Base-by-base conservation (phyloP, 2,888 invertebrate species). In the Drosophila stalkeri region DNA sequence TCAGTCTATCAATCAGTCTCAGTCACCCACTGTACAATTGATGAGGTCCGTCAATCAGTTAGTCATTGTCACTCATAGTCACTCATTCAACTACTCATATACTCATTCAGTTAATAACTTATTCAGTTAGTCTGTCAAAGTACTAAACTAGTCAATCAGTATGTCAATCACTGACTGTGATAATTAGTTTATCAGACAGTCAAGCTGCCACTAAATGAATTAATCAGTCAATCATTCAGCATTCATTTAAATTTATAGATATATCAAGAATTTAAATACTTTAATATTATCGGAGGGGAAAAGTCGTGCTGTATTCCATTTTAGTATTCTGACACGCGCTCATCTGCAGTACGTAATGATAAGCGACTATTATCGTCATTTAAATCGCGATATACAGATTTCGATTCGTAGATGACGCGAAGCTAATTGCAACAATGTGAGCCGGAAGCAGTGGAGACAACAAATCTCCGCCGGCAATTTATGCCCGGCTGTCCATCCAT, bases 391-490 rank as follows among this genome's bases (percentile, higher is more conserved):
- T 57, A 51, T 3, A 8, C 37, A 14, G 43, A 44, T 37, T 49
- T 23, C 9, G 35, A 46, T 46, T 39, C 46, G 14, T 18, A n/a
- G 67, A 51, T 16, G 31, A 2, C 37, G 14, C 47, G 33, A 52
- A 46, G 14, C 44, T 56, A 69, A 75, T 70, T 75, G 77, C 62
- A 18, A 9, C 61, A 41, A 61, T 14, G 37, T 63, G 72, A 77
- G 73, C 73, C 73, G 85, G 87, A 86, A 79, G 66, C 33, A 44
- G 54, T 47, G 51, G 62, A 54, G 59, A 63, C 72, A 68, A 65
- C 71, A 66, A 71, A 81, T 80, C 84, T 68, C 62, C 56, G 63
- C 61, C 56, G 69, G 31, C 82, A 77, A 77, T 84, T 84, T 86
- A 66, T 77, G 83, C 62, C 86, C 68, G 69, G 35, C 44, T 39